Base-by-base conservation (phyloP, 2,797 vertebrate species). In the Dryobates pubescens region DNA sequence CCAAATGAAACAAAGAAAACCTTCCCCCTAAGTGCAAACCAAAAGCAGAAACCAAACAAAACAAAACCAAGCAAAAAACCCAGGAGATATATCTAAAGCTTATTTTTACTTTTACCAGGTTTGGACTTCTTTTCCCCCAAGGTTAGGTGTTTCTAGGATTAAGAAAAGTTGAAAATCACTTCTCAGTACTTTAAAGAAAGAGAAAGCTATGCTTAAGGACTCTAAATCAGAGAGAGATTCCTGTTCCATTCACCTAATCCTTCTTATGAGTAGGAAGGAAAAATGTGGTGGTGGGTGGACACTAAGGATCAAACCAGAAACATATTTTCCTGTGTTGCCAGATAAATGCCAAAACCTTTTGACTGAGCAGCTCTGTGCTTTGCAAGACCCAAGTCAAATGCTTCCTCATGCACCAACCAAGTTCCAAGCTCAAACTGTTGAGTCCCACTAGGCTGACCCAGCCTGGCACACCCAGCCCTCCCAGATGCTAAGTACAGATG, bases 151-250 rank as follows among this genome's bases (percentile, higher is more conserved):
- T 90, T 27, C 20, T 47, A 47, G 59, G 68, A 88, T 84, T 78
- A 81, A 69, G 56, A 84, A 88, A 93, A 94, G 45, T 43, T 88
- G 90, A 83, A 85, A 86, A 90, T 81, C 17, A 0, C 45, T 77
- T 67, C 36, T 86, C 58, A 65, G 51, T 78, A 10, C 47, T 69
- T 87, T 88, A 81, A 54, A 71, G 36, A 78, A 51, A 45, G 63
- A 74, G 18, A 82, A 87, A 89, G 76, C 22, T 65, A 13, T n/a
- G 61, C 75, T 80, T 89, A 72, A 77, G 63, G 34, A 78, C 36
- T 86, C 27, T 65, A 82, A 92, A 95, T 84, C 75, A 93, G 90
- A 90, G 86, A 79, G 41, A 96, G 86, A 93, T 90, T 82, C 71
- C 47, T 15, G 5, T 53, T 90, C 17, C 20, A 3, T 14, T 92